These are phyloP conservation scores for Tachycineta bicolor DNA, from an alignment of 2,113 vertebrate genomes.

Conservation along the genomic window DNA sequence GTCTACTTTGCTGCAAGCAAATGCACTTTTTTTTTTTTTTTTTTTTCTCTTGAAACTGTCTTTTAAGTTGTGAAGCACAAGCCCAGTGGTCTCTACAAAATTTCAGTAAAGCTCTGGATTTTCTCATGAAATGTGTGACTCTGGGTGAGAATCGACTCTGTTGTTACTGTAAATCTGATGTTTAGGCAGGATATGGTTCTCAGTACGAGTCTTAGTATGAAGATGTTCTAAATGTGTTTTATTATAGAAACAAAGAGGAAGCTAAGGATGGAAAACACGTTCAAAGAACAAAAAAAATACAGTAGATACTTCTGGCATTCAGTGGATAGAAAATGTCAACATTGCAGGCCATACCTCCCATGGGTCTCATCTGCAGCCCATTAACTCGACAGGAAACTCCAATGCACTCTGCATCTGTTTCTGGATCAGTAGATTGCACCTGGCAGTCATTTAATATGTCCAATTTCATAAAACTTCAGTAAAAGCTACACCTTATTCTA, in stretches of 20 bases:
- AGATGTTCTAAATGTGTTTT: not conserved
- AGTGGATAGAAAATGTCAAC: not conserved
- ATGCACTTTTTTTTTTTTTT: not conserved
- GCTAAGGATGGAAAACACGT: not conserved
- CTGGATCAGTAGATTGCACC: not conserved
- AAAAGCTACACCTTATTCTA: not conserved
- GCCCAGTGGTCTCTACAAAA: not conserved
- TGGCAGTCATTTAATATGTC: not conserved
- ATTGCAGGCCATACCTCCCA: rapidly evolving
- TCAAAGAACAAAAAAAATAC: not conserved
- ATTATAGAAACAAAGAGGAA: not conserved
- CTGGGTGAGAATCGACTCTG: not conserved
- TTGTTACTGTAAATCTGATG: not conserved
- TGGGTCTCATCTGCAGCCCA: not conserved
- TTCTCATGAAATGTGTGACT: not conserved
- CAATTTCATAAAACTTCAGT: not conserved
- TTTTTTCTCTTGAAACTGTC: not conserved
- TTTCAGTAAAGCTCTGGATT: not conserved
- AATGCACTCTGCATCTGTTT: not conserved
- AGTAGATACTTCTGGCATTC: not conserved
- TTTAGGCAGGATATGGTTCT: not conserved
- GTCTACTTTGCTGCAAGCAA: not conserved
- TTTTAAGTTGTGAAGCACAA: not conserved
- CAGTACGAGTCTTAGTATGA: not conserved
- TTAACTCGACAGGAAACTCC: not conserved